These are phyloP conservation scores for Raja brachyura DNA, from an alignment of 2,113 vertebrate genomes.

Conservation along the genomic window DNA sequence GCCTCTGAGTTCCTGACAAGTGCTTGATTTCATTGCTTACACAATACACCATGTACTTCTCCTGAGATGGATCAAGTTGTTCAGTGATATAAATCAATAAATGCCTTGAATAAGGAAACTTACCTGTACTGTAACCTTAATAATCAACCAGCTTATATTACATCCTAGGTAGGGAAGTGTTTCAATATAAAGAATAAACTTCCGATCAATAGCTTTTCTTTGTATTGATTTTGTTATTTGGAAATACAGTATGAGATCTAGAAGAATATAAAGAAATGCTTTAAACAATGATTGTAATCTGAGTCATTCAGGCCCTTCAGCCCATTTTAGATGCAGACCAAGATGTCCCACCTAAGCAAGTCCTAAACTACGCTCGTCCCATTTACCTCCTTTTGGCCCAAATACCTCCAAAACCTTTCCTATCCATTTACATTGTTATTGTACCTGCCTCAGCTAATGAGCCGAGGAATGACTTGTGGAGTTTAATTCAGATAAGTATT, in stretches of 20 bases:
- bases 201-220: not conserved
- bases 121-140: not conserved
- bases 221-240: not conserved
- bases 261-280: not conserved
- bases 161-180: not conserved
- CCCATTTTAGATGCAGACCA: too few relatives aligned
- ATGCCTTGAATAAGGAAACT: not conserved
- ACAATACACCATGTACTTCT: too few relatives aligned
- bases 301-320: too few relatives aligned
- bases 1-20: slow-evolving; percentile 77
- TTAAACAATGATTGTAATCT: too few relatives aligned
- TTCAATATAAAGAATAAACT: not conserved
- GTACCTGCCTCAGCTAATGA: too few relatives aligned
- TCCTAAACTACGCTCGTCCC: too few relatives aligned
- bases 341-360: too few relatives aligned
- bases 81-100: not conserved
- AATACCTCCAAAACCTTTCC: too few relatives aligned
- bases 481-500: too few relatives aligned
- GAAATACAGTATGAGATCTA: not conserved
- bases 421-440: too few relatives aligned
- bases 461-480: too few relatives aligned
- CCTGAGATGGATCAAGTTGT: not conserved
- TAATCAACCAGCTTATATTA: not conserved
- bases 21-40: slow-evolving; percentile 40
- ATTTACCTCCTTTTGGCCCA: too few relatives aligned